Evolutionary conservation across 2,888 invertebrate species (phyloP).

Genomic region (Pardosa pseudoannulata): DNA sequence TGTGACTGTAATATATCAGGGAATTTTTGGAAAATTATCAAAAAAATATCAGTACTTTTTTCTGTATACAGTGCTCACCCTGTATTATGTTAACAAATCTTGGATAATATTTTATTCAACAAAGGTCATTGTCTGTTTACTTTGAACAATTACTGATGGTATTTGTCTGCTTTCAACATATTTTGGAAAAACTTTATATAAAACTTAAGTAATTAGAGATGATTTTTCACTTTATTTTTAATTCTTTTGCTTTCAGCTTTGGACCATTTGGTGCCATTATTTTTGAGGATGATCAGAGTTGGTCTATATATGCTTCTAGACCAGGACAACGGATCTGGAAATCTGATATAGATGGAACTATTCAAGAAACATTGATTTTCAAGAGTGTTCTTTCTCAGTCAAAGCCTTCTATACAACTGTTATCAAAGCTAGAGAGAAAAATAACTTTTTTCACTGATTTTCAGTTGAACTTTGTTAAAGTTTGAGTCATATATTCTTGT

Average conservation of each 20-base stretch:
- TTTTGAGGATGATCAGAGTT: constrained; percentile 79
- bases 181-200: not conserved
- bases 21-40: too few species aligned
- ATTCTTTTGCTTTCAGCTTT: constrained; percentile 78
- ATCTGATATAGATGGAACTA: constrained; percentile 85
- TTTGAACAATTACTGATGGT: too few species aligned
- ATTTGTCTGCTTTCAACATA: too few species aligned
- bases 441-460: constrained; percentile 78
- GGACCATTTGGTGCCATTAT: constrained; percentile 84
- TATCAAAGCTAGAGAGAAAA: not conserved
- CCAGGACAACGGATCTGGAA: constrained; percentile 91
- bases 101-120: too few species aligned
- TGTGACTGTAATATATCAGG: too few species aligned
- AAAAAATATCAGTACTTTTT: too few species aligned
- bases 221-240: too few species aligned
- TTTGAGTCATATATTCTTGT: constrained; percentile 86
- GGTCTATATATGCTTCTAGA: constrained; percentile 83
- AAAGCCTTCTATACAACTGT: constrained; percentile 74
- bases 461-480: constrained; percentile 83
- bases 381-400: constrained; percentile 80
- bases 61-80: too few species aligned
- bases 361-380: constrained; percentile 90
- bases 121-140: too few species aligned
- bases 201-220: not conserved
- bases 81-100: too few species aligned